These are phyloP conservation scores for Troilus luridus DNA, from an alignment of 2,888 invertebrate genomes.

Conservation along the genomic window DNA sequence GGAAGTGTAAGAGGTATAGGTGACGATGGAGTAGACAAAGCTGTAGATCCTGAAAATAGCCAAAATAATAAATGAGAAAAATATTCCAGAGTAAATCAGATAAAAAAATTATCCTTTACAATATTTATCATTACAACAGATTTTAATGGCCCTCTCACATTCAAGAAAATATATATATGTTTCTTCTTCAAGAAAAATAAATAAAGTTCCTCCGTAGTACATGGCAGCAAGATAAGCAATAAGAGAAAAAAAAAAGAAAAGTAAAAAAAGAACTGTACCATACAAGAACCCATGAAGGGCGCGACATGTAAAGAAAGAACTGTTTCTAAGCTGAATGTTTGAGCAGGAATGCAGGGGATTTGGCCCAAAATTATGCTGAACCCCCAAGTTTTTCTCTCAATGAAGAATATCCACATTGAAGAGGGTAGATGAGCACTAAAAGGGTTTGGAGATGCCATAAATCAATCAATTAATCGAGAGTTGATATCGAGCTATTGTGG, in stretches of 20 bases:
- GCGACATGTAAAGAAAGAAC: no score
- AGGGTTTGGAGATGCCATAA: no score
- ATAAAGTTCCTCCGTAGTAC: neutral
- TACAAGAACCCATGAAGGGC: no score
- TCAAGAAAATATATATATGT: neutral
- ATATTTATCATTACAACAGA: neutral
- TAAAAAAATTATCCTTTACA: neutral
- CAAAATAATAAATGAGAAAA: neutral
- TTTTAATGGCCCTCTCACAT: slow-evolving; percentile 12
- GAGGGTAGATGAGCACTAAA: no score
- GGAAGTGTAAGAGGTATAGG: slow-evolving; percentile 56
- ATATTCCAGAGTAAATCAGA: neutral
- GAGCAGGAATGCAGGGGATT: no score
- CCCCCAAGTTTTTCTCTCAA: no score
- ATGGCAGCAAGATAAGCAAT: neutral
- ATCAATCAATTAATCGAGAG: no score
- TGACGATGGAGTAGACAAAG: slow-evolving; percentile 57
- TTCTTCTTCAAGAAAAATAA: neutral
- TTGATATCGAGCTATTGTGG: no score
- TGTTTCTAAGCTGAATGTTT: no score
- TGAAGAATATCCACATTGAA: no score
- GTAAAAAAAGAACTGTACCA: neutral
- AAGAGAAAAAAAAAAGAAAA: neutral
- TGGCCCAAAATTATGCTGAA: no score
- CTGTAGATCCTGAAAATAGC: slow-evolving; percentile 45